Evolutionary conservation across 2,797 vertebrate genomes (phyloP).

Genomic region (Coreius guichenoti): DNA sequence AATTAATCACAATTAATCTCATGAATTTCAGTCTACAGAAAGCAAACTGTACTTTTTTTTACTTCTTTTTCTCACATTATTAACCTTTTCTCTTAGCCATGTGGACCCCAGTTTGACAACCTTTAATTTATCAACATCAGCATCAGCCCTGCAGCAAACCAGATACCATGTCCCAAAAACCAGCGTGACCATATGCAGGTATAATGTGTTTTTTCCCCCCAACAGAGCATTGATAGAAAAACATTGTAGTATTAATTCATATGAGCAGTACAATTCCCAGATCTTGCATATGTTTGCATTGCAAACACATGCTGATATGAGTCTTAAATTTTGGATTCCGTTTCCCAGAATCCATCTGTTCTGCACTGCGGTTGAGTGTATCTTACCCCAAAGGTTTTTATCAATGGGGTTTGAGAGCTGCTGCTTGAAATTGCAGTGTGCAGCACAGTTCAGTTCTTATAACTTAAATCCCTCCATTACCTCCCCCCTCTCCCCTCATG

Average conservation of each 20-base stretch:
- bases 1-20: neutral
- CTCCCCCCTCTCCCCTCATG: neutral
- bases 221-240: neutral
- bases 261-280: neutral
- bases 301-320: neutral
- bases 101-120: neutral
- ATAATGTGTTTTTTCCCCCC: neutral
- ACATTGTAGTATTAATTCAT: neutral
- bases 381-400: conserved; percentile 34
- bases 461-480: conserved; percentile 28
- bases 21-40: neutral
- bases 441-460: conserved; percentile 14
- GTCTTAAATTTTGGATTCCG: neutral
- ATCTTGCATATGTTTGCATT: neutral
- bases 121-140: neutral
- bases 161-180: neutral
- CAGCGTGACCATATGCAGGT: neutral
- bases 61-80: neutral
- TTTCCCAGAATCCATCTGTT: conserved; percentile 35
- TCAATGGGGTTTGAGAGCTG: conserved; percentile 26
- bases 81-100: neutral
- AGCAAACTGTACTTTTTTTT: neutral
- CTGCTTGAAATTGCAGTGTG: conserved; percentile 39
- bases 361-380: conserved; percentile 4
- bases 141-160: neutral